These are phyloP conservation scores for Archips xylosteana DNA, from an alignment of 2,888 invertebrate genomes.

Conservation along the genomic window DNA sequence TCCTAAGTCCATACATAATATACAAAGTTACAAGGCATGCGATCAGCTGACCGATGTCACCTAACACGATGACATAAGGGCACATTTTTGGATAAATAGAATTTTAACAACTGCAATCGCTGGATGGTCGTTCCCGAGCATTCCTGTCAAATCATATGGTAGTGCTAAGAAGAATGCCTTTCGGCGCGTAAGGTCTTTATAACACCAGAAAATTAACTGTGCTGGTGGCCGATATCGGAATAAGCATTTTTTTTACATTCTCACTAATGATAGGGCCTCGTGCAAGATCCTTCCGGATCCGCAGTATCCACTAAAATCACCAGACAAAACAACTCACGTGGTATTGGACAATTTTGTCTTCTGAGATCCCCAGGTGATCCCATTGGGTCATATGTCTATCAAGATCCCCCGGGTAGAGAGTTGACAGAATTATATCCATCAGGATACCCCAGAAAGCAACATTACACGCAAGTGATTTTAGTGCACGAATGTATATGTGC, in stretches of 20 bases:
- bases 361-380: too few species aligned
- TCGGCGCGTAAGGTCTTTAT: constrained; percentile 37
- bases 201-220: constrained; percentile 18
- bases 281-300: too few species aligned
- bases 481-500: too few species aligned
- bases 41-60: constrained; percentile 37
- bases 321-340: too few species aligned
- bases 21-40: constrained; percentile 59
- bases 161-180: constrained; percentile 49
- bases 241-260: background rate
- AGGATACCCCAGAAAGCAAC: too few species aligned
- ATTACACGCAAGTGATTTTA: too few species aligned
- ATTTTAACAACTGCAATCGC: constrained; percentile 24
- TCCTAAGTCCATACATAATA: constrained; percentile 61
- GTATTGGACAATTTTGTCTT: too few species aligned
- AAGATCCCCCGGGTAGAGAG: too few species aligned
- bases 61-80: constrained; percentile 41
- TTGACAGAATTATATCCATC: too few species aligned
- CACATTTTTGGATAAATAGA: constrained; percentile 21
- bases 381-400: too few species aligned
- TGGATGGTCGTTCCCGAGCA: constrained; percentile 46
- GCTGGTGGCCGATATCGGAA: constrained; percentile 10
- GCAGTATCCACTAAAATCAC: too few species aligned
- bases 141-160: constrained; percentile 55
- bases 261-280: background rate